Evolutionary conservation across 2,113 vertebrate genomes (phyloP).

Genomic region (Apus apus): DNA sequence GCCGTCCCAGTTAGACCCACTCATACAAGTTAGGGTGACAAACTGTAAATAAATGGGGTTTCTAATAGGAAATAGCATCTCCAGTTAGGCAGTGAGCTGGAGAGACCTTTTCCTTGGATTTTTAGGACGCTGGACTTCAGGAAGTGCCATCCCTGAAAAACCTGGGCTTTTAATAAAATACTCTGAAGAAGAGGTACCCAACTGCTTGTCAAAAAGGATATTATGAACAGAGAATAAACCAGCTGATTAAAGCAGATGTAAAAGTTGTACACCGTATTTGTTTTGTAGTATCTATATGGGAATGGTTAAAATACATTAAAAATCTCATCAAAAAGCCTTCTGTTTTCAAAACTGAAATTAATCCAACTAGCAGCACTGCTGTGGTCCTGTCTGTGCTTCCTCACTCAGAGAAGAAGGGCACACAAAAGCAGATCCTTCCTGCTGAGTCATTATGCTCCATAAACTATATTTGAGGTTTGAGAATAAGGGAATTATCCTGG

Average conservation of each 20-base stretch:
- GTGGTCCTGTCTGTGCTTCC: neutral
- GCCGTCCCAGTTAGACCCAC: neutral
- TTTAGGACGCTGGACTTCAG: constrained; percentile 63
- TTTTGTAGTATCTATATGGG: neutral
- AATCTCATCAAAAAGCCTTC: neutral
- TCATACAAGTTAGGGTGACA: rapidly evolving
- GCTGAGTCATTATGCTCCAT: constrained; percentile 8
- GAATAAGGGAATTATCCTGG: neutral
- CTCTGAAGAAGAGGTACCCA: constrained; percentile 60
- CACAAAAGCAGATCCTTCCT: neutral
- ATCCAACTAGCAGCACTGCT: neutral
- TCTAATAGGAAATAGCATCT: neutral
- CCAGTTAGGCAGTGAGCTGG: constrained; percentile 61
- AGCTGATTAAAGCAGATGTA: neutral
- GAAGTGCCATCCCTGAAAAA: constrained; percentile 63
- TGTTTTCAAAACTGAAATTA: neutral
- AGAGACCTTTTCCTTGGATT: constrained; percentile 65
- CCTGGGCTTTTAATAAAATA: constrained; percentile 57
- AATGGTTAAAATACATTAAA: neutral
- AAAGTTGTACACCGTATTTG: neutral
- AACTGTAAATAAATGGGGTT: neutral
- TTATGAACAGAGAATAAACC: neutral
- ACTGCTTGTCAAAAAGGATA: constrained; percentile 41
- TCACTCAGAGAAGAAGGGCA: neutral
- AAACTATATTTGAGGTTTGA: neutral